Base-by-base conservation (phyloP, 1,140 invertebrate species). In the Parasteatoda tepidariorum region DNA sequence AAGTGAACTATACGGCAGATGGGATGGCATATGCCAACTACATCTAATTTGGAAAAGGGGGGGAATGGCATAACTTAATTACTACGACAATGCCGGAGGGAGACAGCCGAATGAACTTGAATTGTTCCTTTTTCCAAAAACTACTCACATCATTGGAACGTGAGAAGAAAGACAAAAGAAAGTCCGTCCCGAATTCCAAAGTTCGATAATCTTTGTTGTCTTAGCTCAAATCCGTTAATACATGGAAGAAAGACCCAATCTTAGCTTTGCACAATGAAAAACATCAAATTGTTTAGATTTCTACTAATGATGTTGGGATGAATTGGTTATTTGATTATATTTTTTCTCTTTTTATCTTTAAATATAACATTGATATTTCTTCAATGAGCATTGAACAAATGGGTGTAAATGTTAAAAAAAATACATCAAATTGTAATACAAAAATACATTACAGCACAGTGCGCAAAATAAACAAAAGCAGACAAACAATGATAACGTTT, bases 21-120 rank as follows among this genome's bases (percentile, higher is more conserved):
- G 74, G n/a, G 15, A 5, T 38, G n/a, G 13, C 26, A 66, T 54
- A 78, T 24, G 73, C 22, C 26, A 78, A 11, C 31, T 30, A 41
- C 67, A 79, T 79, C 64, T 57, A 79, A 79, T 79, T 79, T 26
- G n/a, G 28, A 30, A 18, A 13, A 48, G 38, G 18, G 18, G 18
- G 18, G 38, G 18, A 67, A 59, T 68, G 24, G 64, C 64, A 79
- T 79, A 79, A 68, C 76, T 68, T 79, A 79, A 79, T 79, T 79
- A 79, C 33, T 68, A 7, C 18, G 64, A 79, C 76, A 68, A 57
- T 79, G 28, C 41, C 30, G 38, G 41, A 55, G 3, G 1, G 24
- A 68, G 15, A 64, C 55, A 68, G 57, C 71, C 38, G 31, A 48
- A 48, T 48, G 38, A 48, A 48, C 9, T 9, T n/a, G 57, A 79